Evolutionary conservation across 2,113 vertebrate species (phyloP).

Genomic region (Malaclemys terrapin): DNA sequence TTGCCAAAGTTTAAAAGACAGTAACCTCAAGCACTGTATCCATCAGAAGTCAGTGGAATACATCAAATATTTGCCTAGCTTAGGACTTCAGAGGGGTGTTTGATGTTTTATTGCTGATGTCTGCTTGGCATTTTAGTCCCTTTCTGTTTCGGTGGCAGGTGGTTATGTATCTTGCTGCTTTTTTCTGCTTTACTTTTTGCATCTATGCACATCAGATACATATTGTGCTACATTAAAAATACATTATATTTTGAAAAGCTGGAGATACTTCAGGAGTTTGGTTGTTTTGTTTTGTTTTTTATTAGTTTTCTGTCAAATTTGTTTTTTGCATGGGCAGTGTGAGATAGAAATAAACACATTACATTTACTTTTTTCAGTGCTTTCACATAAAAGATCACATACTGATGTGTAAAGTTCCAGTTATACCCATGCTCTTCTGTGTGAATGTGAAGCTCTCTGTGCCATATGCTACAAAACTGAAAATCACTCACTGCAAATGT

Average conservation of each 20-base stretch:
- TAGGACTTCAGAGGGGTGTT: not conserved
- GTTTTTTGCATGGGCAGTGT: not conserved
- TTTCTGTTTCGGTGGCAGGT: not conserved
- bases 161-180: not conserved
- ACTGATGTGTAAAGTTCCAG: not conserved
- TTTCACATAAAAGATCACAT: not conserved
- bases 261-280: not conserved
- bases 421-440: not conserved
- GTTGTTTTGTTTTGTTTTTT: not conserved
- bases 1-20: not conserved
- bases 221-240: not conserved
- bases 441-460: not conserved
- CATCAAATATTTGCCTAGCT: not conserved
- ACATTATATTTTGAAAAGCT: not conserved
- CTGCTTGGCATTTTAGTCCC: not conserved
- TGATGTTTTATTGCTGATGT: not conserved
- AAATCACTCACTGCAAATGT: not conserved
- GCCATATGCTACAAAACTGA: not conserved
- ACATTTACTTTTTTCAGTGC: not conserved
- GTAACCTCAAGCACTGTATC: accelerated
- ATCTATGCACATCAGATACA: not conserved
- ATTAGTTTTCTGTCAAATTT: not conserved
- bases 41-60: not conserved
- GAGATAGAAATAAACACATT: not conserved
- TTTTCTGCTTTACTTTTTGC: not conserved